Evolutionary conservation across 2,797 vertebrate species (phyloP).

Genomic region (Onychomys leucogaster): DNA sequence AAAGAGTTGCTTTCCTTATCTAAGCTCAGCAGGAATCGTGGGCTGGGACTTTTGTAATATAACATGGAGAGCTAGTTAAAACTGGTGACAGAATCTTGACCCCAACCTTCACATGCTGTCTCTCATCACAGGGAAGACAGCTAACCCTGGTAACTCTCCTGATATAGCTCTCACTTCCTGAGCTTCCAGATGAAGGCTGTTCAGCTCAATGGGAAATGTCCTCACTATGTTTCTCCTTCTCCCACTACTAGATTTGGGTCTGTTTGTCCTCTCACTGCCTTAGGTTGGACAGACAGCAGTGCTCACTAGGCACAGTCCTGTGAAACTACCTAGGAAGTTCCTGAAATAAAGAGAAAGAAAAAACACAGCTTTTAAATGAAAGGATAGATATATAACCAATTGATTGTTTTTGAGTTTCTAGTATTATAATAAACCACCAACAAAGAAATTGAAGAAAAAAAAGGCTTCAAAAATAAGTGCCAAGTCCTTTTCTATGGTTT

Average conservation of each 20-base stretch:
- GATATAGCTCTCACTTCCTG: background rate
- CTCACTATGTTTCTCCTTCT: background rate
- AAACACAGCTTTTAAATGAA: background rate
- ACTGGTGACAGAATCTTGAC: background rate
- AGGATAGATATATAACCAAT: background rate
- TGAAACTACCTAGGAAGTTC: background rate
- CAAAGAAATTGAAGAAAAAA: background rate
- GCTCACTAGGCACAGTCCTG: background rate
- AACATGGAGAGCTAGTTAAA: background rate
- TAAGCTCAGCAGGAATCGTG: background rate
- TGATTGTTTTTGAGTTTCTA: background rate
- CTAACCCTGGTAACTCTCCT: background rate
- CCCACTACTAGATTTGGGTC: background rate
- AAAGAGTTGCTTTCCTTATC: background rate
- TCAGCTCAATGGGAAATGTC: background rate
- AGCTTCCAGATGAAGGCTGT: background rate
- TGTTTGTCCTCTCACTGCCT: background rate
- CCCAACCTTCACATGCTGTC: background rate
- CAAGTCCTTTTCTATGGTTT: constrained; percentile 13
- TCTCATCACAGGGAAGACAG: background rate
- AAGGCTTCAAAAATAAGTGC: constrained; percentile 30
- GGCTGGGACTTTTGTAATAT: background rate
- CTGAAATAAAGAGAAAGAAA: no score
- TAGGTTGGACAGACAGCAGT: no score
- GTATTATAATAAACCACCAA: background rate